Conservation (phyloP, 1,140 invertebrate genomes). For the Drosophila athabasca region DNA sequence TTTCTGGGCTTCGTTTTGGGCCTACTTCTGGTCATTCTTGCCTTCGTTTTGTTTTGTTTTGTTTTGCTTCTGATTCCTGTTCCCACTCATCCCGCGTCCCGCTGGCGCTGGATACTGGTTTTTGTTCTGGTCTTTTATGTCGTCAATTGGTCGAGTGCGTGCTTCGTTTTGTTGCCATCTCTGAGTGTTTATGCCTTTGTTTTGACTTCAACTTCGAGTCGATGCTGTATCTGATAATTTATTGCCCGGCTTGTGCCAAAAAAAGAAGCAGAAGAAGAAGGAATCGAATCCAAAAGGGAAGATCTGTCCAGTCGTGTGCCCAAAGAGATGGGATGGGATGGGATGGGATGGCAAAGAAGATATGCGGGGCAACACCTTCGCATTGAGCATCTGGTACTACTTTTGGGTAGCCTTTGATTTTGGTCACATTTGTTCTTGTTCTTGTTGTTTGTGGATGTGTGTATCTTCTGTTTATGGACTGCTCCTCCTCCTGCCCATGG, state of each 20-base stretch:
- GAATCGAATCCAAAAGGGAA: conserved; percentile 32
- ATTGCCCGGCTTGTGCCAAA: conserved; percentile 73
- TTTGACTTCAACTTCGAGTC: conserved; percentile 49
- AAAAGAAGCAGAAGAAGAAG: conserved; percentile 27
- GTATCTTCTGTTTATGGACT: conserved; percentile 37
- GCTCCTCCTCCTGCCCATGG: conserved; percentile 21
- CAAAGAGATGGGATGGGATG: conserved; percentile 24
- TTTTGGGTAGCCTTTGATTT: conserved; percentile 72
- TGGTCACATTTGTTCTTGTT: conserved; percentile 58
- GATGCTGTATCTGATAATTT: conserved; percentile 71
- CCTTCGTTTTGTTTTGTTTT: conserved; percentile 8
- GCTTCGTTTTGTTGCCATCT: conserved; percentile 64
- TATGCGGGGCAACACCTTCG: conserved; percentile 66
- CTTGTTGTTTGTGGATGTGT: conserved; percentile 68
- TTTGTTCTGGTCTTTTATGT: conserved; percentile 67
- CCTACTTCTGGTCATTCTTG: conserved; percentile 9
- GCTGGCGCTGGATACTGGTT: conserved; percentile 3
- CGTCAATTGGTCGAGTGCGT: conserved; percentile 74
- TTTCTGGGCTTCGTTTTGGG: conserved; percentile 52
- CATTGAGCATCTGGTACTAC: conserved; percentile 53
- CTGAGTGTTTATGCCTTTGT: conserved; percentile 69
- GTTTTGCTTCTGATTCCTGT: conserved; percentile 31
- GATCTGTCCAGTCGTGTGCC: conserved; percentile 59
- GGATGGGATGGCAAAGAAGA: conserved; percentile 19
- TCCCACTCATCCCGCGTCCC: conserved; percentile 12